Evolutionary conservation across 1,140 invertebrate species (phyloP), one percentile per base, ranked within the genome.

Genomic region (Aleiodes sp.): DNA sequence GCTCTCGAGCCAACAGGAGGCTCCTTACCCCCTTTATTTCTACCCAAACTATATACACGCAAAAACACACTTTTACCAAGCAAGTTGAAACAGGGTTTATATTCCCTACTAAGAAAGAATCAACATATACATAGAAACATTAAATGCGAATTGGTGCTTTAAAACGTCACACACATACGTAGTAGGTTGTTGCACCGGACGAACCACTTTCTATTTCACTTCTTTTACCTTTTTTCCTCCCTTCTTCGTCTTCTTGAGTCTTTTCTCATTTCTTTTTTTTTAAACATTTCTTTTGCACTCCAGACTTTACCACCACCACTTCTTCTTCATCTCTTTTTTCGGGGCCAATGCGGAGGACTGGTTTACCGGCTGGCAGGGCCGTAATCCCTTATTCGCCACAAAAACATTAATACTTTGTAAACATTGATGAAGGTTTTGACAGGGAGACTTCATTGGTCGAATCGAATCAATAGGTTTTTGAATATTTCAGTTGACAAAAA

Each of bases 141-240:
- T 31, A 14, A 41, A 46, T 70, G 75, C 70, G 68, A 74, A 76
- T 75, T 70, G 76, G 78, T 73, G 75, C 76, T 81, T 81, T 82
- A 82, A 83, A 80, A 75, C 72, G 46, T 73, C 68, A 60, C 68
- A 68, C 57, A 69, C 76, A 76, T 79, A n/a, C 73, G 72, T 74
- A 82, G 75, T 83, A 82, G 76, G 77, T 73, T 78, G 75, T 78
- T 82, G 80, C 79, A 84, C 84, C 76, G 80, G 83, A 82, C 78
- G 80, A 75, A 86, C 84, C 81, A 83, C 84, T 86, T 85, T 85
- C 82, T 84, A 84, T 82, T 84, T 83, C 77, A 76, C 80, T 79
- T 84, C 78, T 81, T 83, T 70, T 56, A 61, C 33, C 24, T 43
- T 21, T 65, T 65, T 61, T 46, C n/a, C 33, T 60, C 35, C 65